phyloP scores from a whole-genome alignment of 2,797 vertebrate genomes.

The Percopsis omiscomaycus region DNA sequence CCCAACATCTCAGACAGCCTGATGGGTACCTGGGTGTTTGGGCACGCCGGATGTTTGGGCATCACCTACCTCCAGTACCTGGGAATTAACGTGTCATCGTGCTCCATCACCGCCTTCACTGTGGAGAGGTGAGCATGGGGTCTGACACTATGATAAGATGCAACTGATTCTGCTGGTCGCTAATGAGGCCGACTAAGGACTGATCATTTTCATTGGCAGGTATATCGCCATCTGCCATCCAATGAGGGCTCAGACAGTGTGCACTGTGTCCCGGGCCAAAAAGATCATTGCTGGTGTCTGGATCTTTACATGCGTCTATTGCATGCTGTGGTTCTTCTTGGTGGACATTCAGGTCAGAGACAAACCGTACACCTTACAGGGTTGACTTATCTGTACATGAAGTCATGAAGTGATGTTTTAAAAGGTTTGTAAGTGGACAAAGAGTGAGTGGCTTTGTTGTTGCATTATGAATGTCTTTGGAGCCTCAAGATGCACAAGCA shows the following conservation, averaged over 20 bases:
- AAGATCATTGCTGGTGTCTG: slow-evolving; percentile 77
- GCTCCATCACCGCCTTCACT: slow-evolving; percentile 84
- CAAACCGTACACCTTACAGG: not conserved
- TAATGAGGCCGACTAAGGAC: too few species aligned
- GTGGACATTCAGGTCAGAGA: slow-evolving; percentile 78
- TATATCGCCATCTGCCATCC: slow-evolving; percentile 85
- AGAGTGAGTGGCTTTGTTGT: not conserved
- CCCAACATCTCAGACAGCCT: slow-evolving; percentile 82
- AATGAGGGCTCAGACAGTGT: slow-evolving; percentile 79
- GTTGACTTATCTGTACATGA: not conserved
- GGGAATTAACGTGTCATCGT: slow-evolving; percentile 85
- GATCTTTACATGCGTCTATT: slow-evolving; percentile 80
- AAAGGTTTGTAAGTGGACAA: not conserved
- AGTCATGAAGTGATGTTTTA: too few species aligned
- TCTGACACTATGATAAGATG: not conserved
- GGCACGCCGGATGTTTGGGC: slow-evolving; percentile 76
- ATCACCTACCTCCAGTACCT: slow-evolving; percentile 87
- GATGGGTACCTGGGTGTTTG: slow-evolving; percentile 80
- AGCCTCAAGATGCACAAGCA: too few species aligned
- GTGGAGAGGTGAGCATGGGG: slow-evolving; percentile 76
- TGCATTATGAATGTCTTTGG: too few species aligned
- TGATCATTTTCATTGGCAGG: slow-evolving; percentile 46
- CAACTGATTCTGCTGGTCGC: not conserved
- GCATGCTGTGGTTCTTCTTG: slow-evolving; percentile 86
- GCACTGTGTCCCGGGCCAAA: slow-evolving; percentile 81